These are phyloP conservation scores for Glyphotaelius pellucidus DNA, from an alignment of 2,888 invertebrate species.

Conservation along the genomic window DNA sequence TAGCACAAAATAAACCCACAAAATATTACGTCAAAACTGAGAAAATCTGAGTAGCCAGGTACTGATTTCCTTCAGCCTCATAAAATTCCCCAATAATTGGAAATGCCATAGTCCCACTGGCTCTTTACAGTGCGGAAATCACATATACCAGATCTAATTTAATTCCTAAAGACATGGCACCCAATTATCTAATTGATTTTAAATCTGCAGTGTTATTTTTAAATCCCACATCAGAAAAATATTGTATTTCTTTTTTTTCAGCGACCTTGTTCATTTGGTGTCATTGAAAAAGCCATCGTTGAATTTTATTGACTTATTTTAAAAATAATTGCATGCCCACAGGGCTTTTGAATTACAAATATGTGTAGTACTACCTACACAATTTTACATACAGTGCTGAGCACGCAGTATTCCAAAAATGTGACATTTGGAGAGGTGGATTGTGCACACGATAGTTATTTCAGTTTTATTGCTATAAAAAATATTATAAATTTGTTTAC, in stretches of 20 bases:
- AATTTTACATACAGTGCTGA: neutral
- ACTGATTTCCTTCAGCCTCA: no score
- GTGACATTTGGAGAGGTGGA: neutral
- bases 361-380: neutral
- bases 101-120: no score
- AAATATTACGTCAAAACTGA: no score
- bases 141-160: neutral
- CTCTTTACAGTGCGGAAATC: no score
- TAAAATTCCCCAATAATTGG: no score
- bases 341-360: neutral
- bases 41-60: no score
- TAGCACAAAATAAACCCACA: no score
- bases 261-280: neutral
- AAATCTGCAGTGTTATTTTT: neutral
- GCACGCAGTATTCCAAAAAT: neutral
- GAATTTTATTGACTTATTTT: neutral
- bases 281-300: neutral
- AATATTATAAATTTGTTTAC: slow-evolving; percentile 68
- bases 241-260: neutral
- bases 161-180: neutral
- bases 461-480: no score
- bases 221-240: neutral
- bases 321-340: neutral
- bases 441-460: no score
- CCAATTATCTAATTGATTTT: neutral